Base-by-base conservation (phyloP, 2,113 vertebrate genomes). In the Bubo bubo region DNA sequence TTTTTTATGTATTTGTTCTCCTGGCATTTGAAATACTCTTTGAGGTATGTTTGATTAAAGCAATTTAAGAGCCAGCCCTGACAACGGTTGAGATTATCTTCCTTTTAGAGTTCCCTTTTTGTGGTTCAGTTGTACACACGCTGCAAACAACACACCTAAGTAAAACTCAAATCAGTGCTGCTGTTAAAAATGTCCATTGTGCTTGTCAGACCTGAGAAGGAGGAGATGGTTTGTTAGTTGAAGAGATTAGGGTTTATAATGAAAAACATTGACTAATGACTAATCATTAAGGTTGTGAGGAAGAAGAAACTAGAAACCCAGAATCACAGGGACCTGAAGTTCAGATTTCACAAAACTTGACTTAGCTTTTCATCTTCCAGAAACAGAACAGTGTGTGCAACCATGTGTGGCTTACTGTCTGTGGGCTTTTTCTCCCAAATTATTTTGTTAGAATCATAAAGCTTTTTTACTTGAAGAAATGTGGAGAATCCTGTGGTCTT, bases 361-460 rank as follows among this genome's bases (percentile, higher is more conserved):
- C 19, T 74, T 70, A 32, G 11, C 23, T 85, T 70, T 94, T 81
- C 9, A 14, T 91, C 59, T 91, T 94, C 34, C 15, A 45, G 64
- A 74, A 81, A 45, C 4, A 71, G 52, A 84, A 50, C 27, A 50
- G 45, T n/a, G 11, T 43, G 50, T 90, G 59, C 59, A 84, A 52
- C 59, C 1, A 0, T 35, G 18, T 74, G n/a, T 0, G 0, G 26
- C 47, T 90, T 71, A 49, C 34, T n/a, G 24, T 35, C 49, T 34
- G 5, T 50, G 53, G 22, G 34, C 10, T 60, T 35, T 75, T 77
- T 3, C 2, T 10, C 15, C 6, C 1, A 35, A 10, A 58, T 52
- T 66, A 53, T 62, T 53, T 87, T 49, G 9, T 47, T 84, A 64
- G 47, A 79, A 60, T 77, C 8, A 39, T 68, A 62, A 76, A 79